Percentiles rank a stretch among this genome's conserved stretches.
Conservation (phyloP, 2,797 vertebrate genomes). For the Eutrigla gurnardus region DNA sequence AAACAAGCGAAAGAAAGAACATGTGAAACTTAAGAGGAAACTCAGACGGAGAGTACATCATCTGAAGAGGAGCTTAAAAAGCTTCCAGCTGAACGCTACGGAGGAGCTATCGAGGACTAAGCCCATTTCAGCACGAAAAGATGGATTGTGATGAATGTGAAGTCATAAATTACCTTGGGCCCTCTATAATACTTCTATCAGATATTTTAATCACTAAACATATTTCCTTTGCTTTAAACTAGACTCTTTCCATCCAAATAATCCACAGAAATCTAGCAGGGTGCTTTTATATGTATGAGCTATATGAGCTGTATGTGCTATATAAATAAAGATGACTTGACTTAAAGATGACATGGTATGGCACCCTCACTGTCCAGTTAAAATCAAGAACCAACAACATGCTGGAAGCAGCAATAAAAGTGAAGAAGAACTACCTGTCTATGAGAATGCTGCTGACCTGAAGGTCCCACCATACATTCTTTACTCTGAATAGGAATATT, state of each 20-base stretch:
- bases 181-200: not conserved
- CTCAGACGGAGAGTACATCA: not conserved
- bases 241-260: not conserved
- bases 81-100: not conserved
- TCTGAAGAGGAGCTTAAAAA: constrained; percentile 42
- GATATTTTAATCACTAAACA: not conserved
- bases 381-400: too few species aligned
- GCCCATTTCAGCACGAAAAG: constrained; percentile 12
- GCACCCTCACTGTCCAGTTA: too few species aligned
- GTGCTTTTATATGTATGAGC: too few species aligned
- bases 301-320: too few species aligned
- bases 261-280: not conserved
- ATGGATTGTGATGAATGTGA: constrained; percentile 38
- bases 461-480: too few species aligned
- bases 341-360: too few species aligned
- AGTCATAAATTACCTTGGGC: not conserved
- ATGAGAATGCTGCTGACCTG: too few species aligned
- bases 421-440: too few species aligned
- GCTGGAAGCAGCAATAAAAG: too few species aligned
- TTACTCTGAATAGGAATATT: too few species aligned
- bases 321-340: too few species aligned
- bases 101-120: constrained; percentile 25
- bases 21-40: not conserved
- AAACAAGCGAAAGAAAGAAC: not conserved
- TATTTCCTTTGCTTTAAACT: not conserved